Conservation (phyloP, 2,888 invertebrate species). For the Dyspetes luteomarginatus region DNA sequence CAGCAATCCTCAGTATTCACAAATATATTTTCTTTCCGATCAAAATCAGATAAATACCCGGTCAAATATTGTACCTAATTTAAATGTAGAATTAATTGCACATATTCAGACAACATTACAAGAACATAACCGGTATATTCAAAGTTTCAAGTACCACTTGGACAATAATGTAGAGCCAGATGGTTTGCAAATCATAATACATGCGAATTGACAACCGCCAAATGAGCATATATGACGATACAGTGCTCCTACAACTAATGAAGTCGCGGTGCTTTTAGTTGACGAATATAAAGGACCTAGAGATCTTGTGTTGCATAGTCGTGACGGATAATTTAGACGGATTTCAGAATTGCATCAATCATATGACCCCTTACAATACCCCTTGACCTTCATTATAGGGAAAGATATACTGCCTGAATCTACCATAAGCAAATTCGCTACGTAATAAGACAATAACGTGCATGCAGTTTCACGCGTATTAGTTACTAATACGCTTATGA, state of each 20-base stretch:
- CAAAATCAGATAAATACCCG: slow-evolving; percentile 69
- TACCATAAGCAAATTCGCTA: slow-evolving; percentile 58
- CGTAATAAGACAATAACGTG: not conserved
- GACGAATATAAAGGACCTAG: slow-evolving; percentile 60
- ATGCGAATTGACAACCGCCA: not conserved
- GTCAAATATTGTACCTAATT: slow-evolving; percentile 49
- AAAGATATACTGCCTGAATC: slow-evolving; percentile 71
- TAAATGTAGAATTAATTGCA: slow-evolving; percentile 51
- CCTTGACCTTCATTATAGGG: slow-evolving; percentile 74
- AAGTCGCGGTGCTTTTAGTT: slow-evolving; percentile 3
- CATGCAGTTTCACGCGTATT: slow-evolving; percentile 9
- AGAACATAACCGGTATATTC: slow-evolving; percentile 64
- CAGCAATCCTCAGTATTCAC: no score
- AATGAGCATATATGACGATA: not conserved
- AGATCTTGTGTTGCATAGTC: not conserved
- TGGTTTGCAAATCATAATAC: slow-evolving; percentile 11
- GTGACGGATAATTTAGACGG: not conserved
- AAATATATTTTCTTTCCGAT: no score
- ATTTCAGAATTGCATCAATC: slow-evolving; percentile 44
- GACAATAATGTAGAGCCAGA: not conserved
- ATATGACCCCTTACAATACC: slow-evolving; percentile 81
- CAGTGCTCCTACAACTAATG: slow-evolving; percentile 5
- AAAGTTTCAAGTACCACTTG: slow-evolving; percentile 69
- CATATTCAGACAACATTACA: slow-evolving; percentile 46
- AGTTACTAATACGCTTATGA: no score